A percentile compares a stretch with the other conserved stretches of the same genome.
Evolutionary conservation across 2,888 invertebrate species (phyloP).

Genomic region (Dolomedes plantarius): DNA sequence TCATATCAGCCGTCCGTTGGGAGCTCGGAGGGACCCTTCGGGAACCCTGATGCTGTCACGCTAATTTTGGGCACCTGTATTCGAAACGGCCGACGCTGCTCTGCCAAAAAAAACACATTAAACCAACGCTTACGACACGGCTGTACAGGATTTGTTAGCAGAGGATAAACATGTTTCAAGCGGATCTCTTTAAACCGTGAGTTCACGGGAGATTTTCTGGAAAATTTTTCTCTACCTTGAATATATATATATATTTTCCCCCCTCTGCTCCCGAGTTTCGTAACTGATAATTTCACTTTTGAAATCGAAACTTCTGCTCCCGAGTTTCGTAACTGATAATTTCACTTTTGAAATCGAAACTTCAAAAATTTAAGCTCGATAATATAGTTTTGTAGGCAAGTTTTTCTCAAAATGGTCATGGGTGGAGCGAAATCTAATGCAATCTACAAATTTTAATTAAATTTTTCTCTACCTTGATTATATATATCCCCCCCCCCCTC

Average conservation of each 20-base stretch:
- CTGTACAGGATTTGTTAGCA: constrained; percentile 56
- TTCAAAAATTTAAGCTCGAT: too few relatives aligned
- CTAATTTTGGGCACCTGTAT: constrained; percentile 65
- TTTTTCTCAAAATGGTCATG: too few relatives aligned
- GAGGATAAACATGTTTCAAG: constrained; percentile 60
- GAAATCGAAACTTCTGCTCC: too few relatives aligned
- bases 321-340: too few relatives aligned
- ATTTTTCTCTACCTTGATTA: not conserved
- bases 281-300: too few relatives aligned
- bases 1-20: constrained; percentile 57
- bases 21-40: constrained; percentile 43
- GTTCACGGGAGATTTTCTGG: constrained; percentile 56
- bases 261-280: too few relatives aligned
- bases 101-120: constrained; percentile 65
- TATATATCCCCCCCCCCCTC: too few relatives aligned
- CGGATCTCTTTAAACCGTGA: constrained; percentile 19
- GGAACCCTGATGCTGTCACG: constrained; percentile 59
- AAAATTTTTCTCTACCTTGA: constrained; percentile 9
- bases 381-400: too few relatives aligned
- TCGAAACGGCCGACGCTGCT: constrained; percentile 4
- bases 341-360: too few relatives aligned
- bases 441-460: too few relatives aligned
- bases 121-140: constrained; percentile 52
- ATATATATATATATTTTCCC: too few relatives aligned
- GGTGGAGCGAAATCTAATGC: too few relatives aligned